Evolutionary conservation across 2,797 vertebrate species (phyloP).

Genomic region (Urosaurus nigricauda): DNA sequence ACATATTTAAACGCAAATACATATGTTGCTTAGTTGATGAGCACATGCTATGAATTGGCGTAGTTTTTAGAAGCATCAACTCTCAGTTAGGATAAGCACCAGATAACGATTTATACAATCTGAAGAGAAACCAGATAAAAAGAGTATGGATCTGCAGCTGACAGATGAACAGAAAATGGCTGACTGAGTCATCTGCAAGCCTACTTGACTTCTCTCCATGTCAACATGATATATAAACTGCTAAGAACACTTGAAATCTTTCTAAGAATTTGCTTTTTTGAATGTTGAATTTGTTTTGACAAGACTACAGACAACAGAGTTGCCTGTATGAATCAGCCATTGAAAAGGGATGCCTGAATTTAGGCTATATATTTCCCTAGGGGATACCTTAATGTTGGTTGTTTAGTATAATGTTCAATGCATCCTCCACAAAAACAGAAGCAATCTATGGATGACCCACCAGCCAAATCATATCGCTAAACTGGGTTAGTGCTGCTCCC

Average conservation of each 20-base stretch:
- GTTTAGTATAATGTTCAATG: not conserved
- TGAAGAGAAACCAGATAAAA: too few relatives aligned
- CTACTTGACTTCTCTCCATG: not conserved
- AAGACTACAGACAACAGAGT: too few relatives aligned
- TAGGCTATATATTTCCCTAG: not conserved
- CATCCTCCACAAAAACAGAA: not conserved
- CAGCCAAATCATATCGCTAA: too few relatives aligned
- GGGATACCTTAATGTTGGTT: not conserved
- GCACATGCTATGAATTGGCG: not conserved
- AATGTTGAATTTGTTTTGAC: not conserved
- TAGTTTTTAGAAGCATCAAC: not conserved
- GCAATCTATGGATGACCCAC: not conserved
- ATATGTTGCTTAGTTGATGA: not conserved
- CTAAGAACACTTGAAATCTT: not conserved
- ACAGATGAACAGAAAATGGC: not conserved
- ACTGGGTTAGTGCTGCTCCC: too few relatives aligned
- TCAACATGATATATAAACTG: not conserved
- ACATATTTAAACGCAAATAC: not conserved
- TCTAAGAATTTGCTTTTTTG: not conserved
- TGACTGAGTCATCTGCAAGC: not conserved
- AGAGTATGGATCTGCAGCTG: not conserved
- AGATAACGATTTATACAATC: too few relatives aligned
- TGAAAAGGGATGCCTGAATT: not conserved
- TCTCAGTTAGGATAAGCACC: not conserved
- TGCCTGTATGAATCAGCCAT: not conserved